A percentile compares a stretch with the other conserved stretches of the same genome.
These are phyloP conservation scores for Cyclopterus lumpus DNA, from an alignment of 2,797 vertebrate species.

Conservation along the genomic window DNA sequence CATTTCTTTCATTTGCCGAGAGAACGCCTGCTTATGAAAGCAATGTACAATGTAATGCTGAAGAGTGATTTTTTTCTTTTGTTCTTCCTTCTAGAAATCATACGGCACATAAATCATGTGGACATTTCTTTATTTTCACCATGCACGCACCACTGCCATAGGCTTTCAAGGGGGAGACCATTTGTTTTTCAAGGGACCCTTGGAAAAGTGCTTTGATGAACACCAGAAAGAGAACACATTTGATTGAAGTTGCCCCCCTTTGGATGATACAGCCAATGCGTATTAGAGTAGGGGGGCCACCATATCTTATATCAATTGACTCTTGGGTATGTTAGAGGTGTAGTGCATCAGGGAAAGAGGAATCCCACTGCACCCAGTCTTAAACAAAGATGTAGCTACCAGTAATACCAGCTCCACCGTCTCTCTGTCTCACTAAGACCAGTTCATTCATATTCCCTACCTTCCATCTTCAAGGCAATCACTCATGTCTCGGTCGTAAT, in stretches of 20 bases:
- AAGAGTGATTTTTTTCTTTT: slow-evolving; percentile 53
- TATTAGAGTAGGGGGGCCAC: slow-evolving; percentile 18
- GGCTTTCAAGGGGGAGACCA: slow-evolving; percentile 55
- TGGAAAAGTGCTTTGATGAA: slow-evolving; percentile 63
- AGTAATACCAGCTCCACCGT: slow-evolving; percentile 12
- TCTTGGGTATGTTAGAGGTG: slow-evolving; percentile 30
- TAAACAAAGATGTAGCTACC: slow-evolving; percentile 15
- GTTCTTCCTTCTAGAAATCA: slow-evolving; percentile 63
- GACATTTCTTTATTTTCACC: slow-evolving; percentile 64
- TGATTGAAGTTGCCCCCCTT: slow-evolving; percentile 52
- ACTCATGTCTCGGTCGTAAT: slow-evolving; percentile 71
- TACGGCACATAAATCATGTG: slow-evolving; percentile 72
- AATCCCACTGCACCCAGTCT: slow-evolving; percentile 48
- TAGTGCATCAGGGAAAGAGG: background rate
- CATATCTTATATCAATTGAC: slow-evolving; percentile 37
- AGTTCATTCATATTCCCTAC: slow-evolving; percentile 70
- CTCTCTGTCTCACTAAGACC: slow-evolving; percentile 42
- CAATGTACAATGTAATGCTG: slow-evolving; percentile 34
- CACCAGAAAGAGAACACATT: slow-evolving; percentile 31
- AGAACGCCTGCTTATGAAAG: slow-evolving; percentile 71
- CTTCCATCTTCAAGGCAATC: slow-evolving; percentile 68
- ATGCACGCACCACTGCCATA: slow-evolving; percentile 37
- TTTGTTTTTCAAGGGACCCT: slow-evolving; percentile 59
- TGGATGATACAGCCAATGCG: slow-evolving; percentile 52
- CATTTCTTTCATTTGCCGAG: slow-evolving; percentile 66